Conservation (phyloP, 2,113 vertebrate species). For the Cygnus buccinator region DNA sequence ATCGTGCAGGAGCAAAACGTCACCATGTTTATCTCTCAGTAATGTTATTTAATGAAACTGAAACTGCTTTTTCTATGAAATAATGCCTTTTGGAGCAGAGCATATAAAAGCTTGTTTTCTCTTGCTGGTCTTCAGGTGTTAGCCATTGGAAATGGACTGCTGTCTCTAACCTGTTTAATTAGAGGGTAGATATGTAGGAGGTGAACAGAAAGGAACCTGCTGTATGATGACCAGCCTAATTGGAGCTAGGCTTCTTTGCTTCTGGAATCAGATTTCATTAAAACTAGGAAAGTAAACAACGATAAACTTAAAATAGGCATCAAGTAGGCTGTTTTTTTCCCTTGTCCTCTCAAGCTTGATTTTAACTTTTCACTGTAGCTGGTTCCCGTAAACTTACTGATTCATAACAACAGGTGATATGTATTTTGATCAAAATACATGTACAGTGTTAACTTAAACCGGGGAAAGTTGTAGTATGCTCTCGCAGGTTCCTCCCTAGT, state of each 20-base stretch:
- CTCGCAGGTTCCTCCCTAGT: not conserved
- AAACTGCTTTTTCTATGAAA: not conserved
- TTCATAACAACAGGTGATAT: not conserved
- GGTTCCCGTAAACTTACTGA: not conserved
- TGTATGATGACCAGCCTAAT: not conserved
- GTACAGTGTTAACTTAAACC: not conserved
- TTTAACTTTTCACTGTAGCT: not conserved
- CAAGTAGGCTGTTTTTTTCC: not conserved
- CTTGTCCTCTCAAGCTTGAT: not conserved
- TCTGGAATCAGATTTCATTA: not conserved
- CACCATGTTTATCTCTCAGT: not conserved
- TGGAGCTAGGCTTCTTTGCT: not conserved
- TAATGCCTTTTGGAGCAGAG: not conserved
- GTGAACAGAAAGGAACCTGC: not conserved
- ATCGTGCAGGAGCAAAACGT: not conserved
- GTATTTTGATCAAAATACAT: not conserved
- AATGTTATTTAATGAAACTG: not conserved
- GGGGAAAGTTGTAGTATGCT: not conserved
- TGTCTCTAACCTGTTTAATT: not conserved
- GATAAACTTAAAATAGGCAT: not conserved
- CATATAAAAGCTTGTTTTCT: not conserved
- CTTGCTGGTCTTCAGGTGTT: not conserved
- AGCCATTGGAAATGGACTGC: not conserved
- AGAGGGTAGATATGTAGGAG: not conserved
- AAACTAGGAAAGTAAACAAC: not conserved